Base-by-base conservation (phyloP, 1,140 invertebrate species). In the Cylas formicarius region DNA sequence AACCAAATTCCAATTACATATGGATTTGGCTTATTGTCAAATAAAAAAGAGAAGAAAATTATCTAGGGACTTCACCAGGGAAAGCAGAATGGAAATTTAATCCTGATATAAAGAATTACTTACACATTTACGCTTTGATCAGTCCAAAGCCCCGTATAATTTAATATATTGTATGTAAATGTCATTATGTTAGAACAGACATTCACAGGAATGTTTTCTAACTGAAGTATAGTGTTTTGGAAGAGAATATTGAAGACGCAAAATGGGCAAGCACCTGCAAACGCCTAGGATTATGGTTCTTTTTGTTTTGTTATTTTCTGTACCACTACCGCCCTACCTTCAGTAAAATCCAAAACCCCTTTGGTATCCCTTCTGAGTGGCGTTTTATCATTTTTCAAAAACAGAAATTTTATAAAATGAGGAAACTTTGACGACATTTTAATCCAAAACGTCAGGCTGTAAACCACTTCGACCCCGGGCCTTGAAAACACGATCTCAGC, bases 131-230 rank as follows among this genome's bases (percentile, higher is more conserved):
- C 22, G 18, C 44, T 39, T 21, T 57, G 44, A 44, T 52, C 45
- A 44, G 48, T 51, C 20, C 37, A 49, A 28, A 36, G 35, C 21
- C 42, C 39, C 19, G 24, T 34, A n/a, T n/a, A n/a, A 40, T 46
- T 55, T 29, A 51, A 55, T 0, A 44, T 49, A 24, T 52, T 55
- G 22, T 55, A 49, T 23, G 52, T 44, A 44, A 55, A 55, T 37
- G 22, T 34, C 17, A 57, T 33, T 32, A 57, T 36, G 35, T 52
- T 55, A 23, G 34, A 33, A 38, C 40, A 39, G 9, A 55, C 26
- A 17, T 49, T 32, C 21, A 51, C 32, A 17, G 49, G 39, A 2
- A 49, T 5, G 10, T 44, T 42, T 9, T 43, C 22, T 11, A 20
- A 14, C 24, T 44, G 32, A 22, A 14, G 28, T 23, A 52, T n/a